These are phyloP conservation scores for Hypothenemus hampei DNA, from an alignment of 1,140 invertebrate species.

Conservation along the genomic window DNA sequence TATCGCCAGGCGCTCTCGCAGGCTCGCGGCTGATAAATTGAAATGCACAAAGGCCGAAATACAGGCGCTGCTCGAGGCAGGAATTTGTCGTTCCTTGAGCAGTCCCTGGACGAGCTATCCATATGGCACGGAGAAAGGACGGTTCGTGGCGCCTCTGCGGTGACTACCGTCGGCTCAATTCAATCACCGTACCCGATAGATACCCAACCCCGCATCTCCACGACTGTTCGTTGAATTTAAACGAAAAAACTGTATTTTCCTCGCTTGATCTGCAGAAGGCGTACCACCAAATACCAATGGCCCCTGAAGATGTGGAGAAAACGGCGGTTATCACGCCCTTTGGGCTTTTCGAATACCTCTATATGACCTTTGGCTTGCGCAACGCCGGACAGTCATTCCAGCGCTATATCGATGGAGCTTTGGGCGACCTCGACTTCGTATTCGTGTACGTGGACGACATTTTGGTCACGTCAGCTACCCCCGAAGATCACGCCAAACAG, in stretches of 20 bases:
- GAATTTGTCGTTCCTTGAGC: neutral
- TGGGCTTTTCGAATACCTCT: neutral
- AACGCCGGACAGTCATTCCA: neutral
- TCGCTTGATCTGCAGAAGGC: neutral
- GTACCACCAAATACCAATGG: neutral
- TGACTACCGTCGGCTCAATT: neutral
- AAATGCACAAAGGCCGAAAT: neutral
- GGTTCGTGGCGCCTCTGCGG: neutral
- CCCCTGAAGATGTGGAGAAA: neutral
- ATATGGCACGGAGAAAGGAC: neutral
- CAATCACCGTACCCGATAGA: neutral
- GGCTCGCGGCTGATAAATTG: neutral
- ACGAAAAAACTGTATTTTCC: neutral
- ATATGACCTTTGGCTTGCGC: neutral
- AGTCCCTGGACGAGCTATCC: neutral
- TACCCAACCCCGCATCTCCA: neutral
- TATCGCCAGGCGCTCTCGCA: neutral
- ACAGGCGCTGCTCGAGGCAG: neutral
- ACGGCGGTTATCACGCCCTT: neutral
- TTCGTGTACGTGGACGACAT: neutral
- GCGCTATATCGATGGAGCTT: too few species aligned
- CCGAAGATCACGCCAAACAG: neutral
- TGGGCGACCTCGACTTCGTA: neutral
- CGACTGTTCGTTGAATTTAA: neutral
- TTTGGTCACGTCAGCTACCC: neutral